A percentile compares a stretch with the other conserved stretches of the same genome.
phyloP scores from a whole-genome alignment of 2,113 vertebrate species.

The Hoplias malabaricus region DNA sequence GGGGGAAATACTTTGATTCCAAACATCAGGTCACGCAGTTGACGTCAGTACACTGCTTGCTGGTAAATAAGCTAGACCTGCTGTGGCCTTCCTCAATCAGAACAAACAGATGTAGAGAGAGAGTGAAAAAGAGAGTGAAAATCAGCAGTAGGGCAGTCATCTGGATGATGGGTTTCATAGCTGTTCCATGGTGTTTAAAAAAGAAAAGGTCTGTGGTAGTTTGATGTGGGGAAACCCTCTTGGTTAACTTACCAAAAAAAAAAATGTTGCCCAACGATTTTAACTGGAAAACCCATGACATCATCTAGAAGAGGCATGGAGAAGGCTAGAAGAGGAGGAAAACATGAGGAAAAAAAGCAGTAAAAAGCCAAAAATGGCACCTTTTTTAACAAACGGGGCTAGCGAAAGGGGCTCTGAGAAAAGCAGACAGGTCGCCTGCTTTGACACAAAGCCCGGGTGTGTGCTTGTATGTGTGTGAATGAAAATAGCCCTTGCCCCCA shows the following conservation, averaged over 20 bases:
- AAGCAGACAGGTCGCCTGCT: constrained; percentile 40
- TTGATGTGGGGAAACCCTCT: constrained; percentile 70
- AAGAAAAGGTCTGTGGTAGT: constrained; percentile 55
- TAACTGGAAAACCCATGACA: constrained; percentile 71
- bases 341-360: constrained; percentile 56
- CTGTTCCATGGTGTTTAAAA: constrained; percentile 47
- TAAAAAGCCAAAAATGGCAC: constrained; percentile 64
- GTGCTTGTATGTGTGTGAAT: constrained; percentile 13
- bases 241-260: constrained; percentile 60
- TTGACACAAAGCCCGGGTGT: constrained; percentile 16
- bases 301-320: constrained; percentile 45
- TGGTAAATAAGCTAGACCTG: constrained; percentile 41
- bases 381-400: constrained; percentile 72
- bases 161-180: constrained; percentile 51
- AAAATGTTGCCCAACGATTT: constrained; percentile 46
- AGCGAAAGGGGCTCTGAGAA: constrained; percentile 63
- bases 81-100: constrained; percentile 26
- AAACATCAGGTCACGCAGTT: constrained; percentile 64
- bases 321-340: constrained; percentile 13
- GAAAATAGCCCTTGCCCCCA: background rate
- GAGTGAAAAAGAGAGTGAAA: constrained; percentile 21
- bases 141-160: constrained; percentile 55
- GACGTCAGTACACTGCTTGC: constrained; percentile 61
- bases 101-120: constrained; percentile 32
- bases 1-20: constrained; percentile 70